Percentiles rank a stretch among this genome's conserved stretches.
Evolutionary conservation across 2,888 invertebrate species (phyloP).

Genomic region (Apomyelois bistriatella): DNA sequence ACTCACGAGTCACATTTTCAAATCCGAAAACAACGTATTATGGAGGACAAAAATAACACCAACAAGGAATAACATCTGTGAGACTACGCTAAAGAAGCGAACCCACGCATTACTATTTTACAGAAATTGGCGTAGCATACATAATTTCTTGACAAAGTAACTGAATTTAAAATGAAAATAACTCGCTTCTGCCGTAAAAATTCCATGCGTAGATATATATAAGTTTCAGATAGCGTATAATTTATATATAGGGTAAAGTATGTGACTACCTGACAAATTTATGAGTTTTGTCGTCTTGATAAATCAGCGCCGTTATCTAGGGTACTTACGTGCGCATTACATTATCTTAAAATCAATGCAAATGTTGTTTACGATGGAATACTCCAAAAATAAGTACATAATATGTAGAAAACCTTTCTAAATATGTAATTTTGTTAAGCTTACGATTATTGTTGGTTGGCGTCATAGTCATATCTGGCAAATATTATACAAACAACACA

Average conservation of each 20-base stretch:
- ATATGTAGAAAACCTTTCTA: background rate
- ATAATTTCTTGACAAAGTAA: constrained; percentile 9
- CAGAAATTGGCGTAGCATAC: constrained; percentile 9
- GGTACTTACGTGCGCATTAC: constrained; percentile 19
- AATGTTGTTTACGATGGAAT: constrained; percentile 34
- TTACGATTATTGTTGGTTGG: background rate
- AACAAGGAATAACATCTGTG: constrained; percentile 1
- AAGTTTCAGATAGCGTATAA: constrained; percentile 19
- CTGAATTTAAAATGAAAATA: constrained; percentile 5
- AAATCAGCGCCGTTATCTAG: constrained; percentile 54
- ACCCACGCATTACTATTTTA: constrained; percentile 10
- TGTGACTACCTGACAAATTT: constrained; percentile 57
- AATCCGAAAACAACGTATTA: background rate
- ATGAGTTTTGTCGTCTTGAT: constrained; percentile 57
- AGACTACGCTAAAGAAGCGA: constrained; percentile 1
- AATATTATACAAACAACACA: no score
- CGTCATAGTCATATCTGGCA: background rate
- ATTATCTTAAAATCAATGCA: constrained; percentile 21
- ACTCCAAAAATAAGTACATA: background rate
- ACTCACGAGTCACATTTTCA: background rate
- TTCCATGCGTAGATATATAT: constrained; percentile 32
- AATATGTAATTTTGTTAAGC: background rate
- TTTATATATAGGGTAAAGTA: constrained; percentile 29
- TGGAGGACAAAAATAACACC: background rate
- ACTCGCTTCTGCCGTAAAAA: constrained; percentile 24